Evolutionary conservation across 1,140 invertebrate species (phyloP), one percentile per base, ranked within the genome.

Genomic region (Pseudachorutes palmiensis): DNA sequence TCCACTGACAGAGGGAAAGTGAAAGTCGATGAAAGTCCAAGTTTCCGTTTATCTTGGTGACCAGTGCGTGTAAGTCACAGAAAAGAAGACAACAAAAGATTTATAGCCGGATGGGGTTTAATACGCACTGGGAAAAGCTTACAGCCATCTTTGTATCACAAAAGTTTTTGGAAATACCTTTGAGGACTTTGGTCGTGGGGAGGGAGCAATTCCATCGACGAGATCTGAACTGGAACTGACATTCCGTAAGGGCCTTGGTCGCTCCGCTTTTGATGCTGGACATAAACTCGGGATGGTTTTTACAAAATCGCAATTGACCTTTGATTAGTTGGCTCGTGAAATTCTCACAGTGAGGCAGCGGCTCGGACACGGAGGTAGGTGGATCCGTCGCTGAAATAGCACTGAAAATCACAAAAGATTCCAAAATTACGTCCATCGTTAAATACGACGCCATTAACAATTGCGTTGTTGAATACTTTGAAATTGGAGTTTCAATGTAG

Each of bases 121-220:
- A n/a, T n/a, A n/a, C n/a, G n/a, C n/a, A n/a, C n/a, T n/a, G n/a
- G n/a, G n/a, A n/a, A n/a, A n/a, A n/a, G n/a, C n/a, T n/a, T n/a
- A n/a, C n/a, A n/a, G n/a, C n/a, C n/a, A n/a, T n/a, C n/a, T n/a
- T n/a, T n/a, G n/a, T n/a, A n/a, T 45, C 36, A 12, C 36, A 12
- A 45, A 45, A 45, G 9, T 12, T 19, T 45, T 45, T 45, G 9
- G 9, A 12, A 12, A 45, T 41, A 63, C 61, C 61, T 63, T 63
- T 63, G 22, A 63, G 2, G 12, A 63, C 22, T 49, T 64, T 64
- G 3, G 49, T 32, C 29, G 63, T 64, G 2, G 63, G 63, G 2
- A 64, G 26, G 57, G 88, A 90, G 78, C 91, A 93, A 78, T 93
- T 92, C 91, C 91, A 93, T 59, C 89, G 80, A 60, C 88, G 82